Conservation (phyloP, 2,888 invertebrate genomes). For the Drosophila lutescens region DNA sequence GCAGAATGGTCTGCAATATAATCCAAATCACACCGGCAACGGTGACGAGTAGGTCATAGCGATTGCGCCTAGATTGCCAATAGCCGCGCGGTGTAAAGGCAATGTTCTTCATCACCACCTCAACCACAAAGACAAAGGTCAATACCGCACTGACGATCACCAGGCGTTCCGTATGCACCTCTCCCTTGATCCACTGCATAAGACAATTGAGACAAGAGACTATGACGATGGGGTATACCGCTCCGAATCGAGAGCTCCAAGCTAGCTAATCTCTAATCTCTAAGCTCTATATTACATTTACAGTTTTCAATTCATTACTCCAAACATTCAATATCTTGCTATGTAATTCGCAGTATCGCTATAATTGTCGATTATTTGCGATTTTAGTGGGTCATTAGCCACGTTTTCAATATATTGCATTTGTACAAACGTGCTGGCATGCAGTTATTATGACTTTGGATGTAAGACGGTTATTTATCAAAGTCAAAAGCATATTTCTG, state of each 20-base stretch:
- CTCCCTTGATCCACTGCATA: slow-evolving; percentile 93
- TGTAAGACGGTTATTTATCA: background rate
- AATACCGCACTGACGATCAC: slow-evolving; percentile 95
- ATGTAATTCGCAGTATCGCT: background rate
- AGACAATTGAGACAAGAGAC: slow-evolving; percentile 45
- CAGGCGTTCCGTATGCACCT: slow-evolving; percentile 90
- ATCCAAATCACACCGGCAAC: slow-evolving; percentile 99
- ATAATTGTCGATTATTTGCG: no score
- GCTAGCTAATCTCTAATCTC: slow-evolving; percentile 4
- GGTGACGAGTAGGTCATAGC: slow-evolving; percentile 98
- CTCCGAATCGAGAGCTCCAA: slow-evolving; percentile 5
- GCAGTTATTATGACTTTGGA: background rate
- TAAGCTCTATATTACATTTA: slow-evolving; percentile 14
- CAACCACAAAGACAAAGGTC: slow-evolving; percentile 96
- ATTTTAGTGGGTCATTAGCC: background rate
- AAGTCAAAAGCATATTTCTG: slow-evolving; percentile 10
- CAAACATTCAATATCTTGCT: slow-evolving; percentile 21
- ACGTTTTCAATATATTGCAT: slow-evolving; percentile 7
- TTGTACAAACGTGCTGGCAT: slow-evolving; percentile 14
- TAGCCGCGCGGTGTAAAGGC: slow-evolving; percentile 99
- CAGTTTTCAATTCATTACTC: slow-evolving; percentile 1
- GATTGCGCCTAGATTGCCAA: slow-evolving; percentile 98
- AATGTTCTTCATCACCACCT: slow-evolving; percentile 98
- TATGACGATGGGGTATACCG: background rate
- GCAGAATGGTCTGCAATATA: slow-evolving; percentile 94